Conservation (phyloP, 2,113 vertebrate genomes). For the Meleagris gallopavo region DNA sequence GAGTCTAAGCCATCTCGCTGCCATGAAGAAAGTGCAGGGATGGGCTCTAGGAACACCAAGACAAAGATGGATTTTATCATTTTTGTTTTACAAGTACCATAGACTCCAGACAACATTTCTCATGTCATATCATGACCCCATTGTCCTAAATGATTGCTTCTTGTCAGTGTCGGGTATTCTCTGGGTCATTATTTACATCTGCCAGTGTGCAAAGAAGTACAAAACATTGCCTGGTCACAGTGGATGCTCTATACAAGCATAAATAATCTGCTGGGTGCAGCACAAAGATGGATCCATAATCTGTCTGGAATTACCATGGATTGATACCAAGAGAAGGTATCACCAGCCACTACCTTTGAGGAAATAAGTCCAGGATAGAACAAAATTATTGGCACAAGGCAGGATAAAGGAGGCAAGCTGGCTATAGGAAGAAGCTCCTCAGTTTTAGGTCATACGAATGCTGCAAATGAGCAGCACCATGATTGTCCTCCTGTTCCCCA, state of each 20-base stretch:
- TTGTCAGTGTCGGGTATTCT: not conserved
- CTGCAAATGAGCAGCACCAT: not conserved
- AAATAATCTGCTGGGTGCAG: not conserved
- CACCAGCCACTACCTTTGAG: not conserved
- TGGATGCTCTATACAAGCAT: not conserved
- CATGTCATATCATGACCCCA: not conserved
- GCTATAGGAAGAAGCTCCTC: not conserved
- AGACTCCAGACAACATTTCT: not conserved
- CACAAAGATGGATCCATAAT: not conserved
- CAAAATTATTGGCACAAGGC: not conserved
- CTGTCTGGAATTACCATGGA: not conserved
- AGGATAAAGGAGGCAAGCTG: not conserved
- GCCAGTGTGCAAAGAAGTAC: not conserved
- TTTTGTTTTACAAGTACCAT: not conserved
- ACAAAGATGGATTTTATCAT: slow-evolving; percentile 31
- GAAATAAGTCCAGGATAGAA: not conserved
- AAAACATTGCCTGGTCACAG: not conserved
- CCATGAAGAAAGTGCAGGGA: slow-evolving; percentile 86
- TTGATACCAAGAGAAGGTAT: not conserved
- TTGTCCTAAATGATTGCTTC: not conserved
- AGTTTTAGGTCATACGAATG: not conserved
- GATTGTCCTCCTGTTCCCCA: not conserved
- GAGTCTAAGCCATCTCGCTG: slow-evolving; percentile 86
- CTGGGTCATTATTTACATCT: not conserved
- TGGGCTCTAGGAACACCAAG: slow-evolving; percentile 82